phyloP scores from a whole-genome alignment of 2,113 vertebrate species.

The Tor tambroides region DNA sequence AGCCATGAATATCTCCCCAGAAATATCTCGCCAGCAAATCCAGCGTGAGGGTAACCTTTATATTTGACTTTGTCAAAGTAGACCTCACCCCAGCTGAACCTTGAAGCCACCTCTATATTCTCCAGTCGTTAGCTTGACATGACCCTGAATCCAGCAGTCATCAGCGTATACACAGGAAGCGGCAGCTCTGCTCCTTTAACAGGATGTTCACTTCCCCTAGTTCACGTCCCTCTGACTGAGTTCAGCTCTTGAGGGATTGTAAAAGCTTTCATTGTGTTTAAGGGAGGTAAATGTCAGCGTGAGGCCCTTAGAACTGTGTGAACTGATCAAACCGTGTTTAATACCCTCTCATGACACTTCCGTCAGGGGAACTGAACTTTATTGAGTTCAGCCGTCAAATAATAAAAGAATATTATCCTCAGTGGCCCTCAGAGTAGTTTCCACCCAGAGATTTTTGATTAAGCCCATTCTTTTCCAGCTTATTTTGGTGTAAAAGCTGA shows the following conservation, averaged over 20 bases:
- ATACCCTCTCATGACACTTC: not conserved
- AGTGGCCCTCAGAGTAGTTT: not conserved
- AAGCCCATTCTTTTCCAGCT: not conserved
- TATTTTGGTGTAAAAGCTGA: not conserved
- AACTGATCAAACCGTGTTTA: slow-evolving; percentile 7
- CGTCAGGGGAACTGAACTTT: slow-evolving; percentile 9
- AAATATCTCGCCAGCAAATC: slow-evolving; percentile 3
- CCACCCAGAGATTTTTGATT: not conserved
- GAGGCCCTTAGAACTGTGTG: not conserved
- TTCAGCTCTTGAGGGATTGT: slow-evolving; percentile 5
- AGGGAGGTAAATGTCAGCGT: not conserved
- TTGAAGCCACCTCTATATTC: not conserved
- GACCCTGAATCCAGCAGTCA: not conserved
- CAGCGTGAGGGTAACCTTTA: not conserved
- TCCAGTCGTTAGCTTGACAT: not conserved
- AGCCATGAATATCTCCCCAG: slow-evolving; percentile 20
- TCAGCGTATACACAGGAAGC: not conserved
- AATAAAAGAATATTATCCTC: slow-evolving; percentile 1
- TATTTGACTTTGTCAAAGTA: not conserved
- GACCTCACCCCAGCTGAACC: not conserved
- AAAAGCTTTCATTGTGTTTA: slow-evolving; percentile 12
- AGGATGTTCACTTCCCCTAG: slow-evolving; percentile 35
- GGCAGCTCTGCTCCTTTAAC: not conserved
- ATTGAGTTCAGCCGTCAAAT: not conserved
- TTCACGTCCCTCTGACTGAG: not conserved